Base-by-base conservation (phyloP, 2,797 vertebrate species). In the Champsocephalus esox region DNA sequence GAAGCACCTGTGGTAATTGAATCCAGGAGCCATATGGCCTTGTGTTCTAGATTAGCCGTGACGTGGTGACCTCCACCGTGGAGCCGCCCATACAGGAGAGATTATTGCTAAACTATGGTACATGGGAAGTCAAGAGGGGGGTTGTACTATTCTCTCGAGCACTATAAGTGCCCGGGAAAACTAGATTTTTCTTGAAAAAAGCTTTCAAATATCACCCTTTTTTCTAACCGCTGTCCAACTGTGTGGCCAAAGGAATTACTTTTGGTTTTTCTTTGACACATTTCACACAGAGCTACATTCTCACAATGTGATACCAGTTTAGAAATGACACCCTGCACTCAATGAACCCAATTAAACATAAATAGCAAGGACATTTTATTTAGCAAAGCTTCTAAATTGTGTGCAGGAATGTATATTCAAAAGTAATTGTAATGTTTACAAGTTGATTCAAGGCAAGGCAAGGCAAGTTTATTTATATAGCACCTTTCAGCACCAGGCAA, bases 1-100 rank as follows among this genome's bases (percentile, higher is more conserved):
- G 75, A 83, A 85, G 78, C 67, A 79, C 81, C 45, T 52, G 4
- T 14, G 60, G 68, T 92, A 90, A 93, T 92, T 91, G 82, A 93
- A 90, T 91, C 68, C 64, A 64, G 79, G 74, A 73, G 66, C 69
- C 60, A 64, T 68, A 70, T 81, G 77, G 44, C 68, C 85, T 88
- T 82, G 71, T 5, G 13, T 72, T 79, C 64, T 75, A 84, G 86
- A 89, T 87, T 88, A 87, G 63, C 82, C n/a, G 1, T 65, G 71
- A 86, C 83, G 88, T 41, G 54, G 45, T 87, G 84, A 89, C 87
- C 83, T 90, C 70, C 13, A 56, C 61, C 3, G 0, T 63, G 50
- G 52, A 70, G 63, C 68, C 64, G 56, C 74, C 58, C 56, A 52
- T 70, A 72, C 45, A 75, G 7, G 81, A 60, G 57, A 83, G 73